Evolutionary conservation across 2,113 vertebrate genomes (phyloP), one percentile per base, ranked within the genome.

Genomic region (Hippocampus comes): DNA sequence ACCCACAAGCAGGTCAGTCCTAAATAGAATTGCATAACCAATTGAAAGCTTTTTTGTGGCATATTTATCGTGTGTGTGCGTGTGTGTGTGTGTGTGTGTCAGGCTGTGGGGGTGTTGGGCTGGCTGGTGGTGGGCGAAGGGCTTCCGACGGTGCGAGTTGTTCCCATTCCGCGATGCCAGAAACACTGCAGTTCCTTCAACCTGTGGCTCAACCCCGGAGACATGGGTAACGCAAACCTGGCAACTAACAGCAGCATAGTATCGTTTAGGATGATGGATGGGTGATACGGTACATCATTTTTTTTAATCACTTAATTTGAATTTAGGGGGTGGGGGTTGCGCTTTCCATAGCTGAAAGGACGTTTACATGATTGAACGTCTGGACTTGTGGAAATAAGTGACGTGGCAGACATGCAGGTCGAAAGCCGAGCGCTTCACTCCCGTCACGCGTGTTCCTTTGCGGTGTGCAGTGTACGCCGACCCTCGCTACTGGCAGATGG

Each of bases 101-200:
- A 93, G 92, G 89, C 86, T 0, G 81, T 87, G 18, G 66, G 74
- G 41, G 86, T 92, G 63, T 68, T 84, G 59, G 90, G 88, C 17
- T 92, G 91, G 91, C 70, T 93, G 80, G 88, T 93, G 77, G 89
- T 93, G 18, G 90, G 91, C 0, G 89, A 92, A 14, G 92, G 92
- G 0, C 78, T 87, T 30, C 91, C 90, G 0, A 87, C 82, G 0
- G 88, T 93, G 3, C 80, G 85, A 61, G 88, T 93, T 27, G 77
- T 90, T 61, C 90, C 92, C 0, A 84, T 93, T 25, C 87, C 88
- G 2, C 87, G 76, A 71, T 93, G 91, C 64, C 88, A 90, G 74
- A 91, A 84, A 72, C 90, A 89, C 79, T 93, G 92, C 83, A 89
- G 89, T 83, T 92, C 91, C 76, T 93, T 92, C 76, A 90, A 90